Conservation (phyloP, 2,888 invertebrate species). For the Trimorus sp. region DNA sequence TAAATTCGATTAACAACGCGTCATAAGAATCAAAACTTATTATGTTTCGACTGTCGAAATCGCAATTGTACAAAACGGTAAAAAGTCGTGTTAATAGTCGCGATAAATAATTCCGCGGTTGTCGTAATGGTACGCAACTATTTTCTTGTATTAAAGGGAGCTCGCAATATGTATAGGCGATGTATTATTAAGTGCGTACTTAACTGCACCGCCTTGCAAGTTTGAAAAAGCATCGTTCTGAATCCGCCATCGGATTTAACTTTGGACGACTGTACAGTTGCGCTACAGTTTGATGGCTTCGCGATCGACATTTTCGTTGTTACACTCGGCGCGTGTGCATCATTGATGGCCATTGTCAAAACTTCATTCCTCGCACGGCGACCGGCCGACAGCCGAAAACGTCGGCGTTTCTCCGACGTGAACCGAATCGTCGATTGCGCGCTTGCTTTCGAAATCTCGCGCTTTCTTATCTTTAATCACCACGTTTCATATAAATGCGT, state of each 20-base stretch:
- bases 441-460: too few species aligned
- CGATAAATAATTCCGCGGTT: background rate
- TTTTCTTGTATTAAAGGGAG: conserved; percentile 20
- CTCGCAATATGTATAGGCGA: conserved; percentile 8
- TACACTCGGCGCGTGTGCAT: background rate
- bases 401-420: too few species aligned
- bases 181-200: conserved; percentile 28
- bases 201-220: conserved; percentile 29
- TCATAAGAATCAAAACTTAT: too few species aligned
- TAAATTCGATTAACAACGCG: too few species aligned
- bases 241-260: conserved; percentile 27
- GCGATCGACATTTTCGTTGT: conserved; percentile 15
- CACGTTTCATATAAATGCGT: too few species aligned
- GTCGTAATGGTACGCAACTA: conserved; percentile 16
- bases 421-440: background rate
- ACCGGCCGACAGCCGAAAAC: conserved; percentile 1
- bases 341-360: conserved; percentile 6
- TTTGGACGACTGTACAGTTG: conserved; percentile 15
- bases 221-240: conserved; percentile 32
- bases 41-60: too few species aligned
- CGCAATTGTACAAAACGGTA: too few species aligned
- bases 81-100: too few species aligned
- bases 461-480: too few species aligned
- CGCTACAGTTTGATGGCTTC: conserved; percentile 27
- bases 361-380: conserved; percentile 14